Conservation (phyloP, 2,797 vertebrate genomes). For the Pipistrellus nathusii region DNA sequence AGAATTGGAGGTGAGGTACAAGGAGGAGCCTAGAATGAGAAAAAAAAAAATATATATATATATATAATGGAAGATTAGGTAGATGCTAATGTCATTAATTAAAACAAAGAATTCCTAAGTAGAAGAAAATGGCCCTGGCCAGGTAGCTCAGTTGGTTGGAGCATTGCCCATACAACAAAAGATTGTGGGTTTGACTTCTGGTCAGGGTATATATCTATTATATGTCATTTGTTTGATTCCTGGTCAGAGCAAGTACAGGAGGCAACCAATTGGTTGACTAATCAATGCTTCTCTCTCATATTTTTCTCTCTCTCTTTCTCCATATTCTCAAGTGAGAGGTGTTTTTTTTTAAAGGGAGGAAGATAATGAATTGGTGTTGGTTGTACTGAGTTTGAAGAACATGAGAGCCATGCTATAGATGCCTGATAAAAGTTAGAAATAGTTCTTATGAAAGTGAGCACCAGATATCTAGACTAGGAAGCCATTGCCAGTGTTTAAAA, state of each 20-base stretch:
- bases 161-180: neutral
- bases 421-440: neutral
- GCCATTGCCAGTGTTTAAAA: neutral
- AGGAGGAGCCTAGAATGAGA: neutral
- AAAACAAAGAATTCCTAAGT: neutral
- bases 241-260: neutral
- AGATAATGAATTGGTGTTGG: neutral
- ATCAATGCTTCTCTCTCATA: too few relatives aligned
- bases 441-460: neutral
- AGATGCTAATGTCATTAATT: slow-evolving; percentile 12
- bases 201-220: neutral
- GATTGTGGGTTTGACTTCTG: neutral
- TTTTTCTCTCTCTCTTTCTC: neutral
- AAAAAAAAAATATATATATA: neutral
- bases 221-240: neutral
- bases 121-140: neutral
- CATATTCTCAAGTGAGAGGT: neutral
- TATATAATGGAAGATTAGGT: neutral
- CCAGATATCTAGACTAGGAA: neutral
- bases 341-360: neutral
- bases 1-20: neutral
- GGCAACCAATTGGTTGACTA: neutral
- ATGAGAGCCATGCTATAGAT: neutral
- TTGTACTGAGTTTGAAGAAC: neutral
- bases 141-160: neutral